These are phyloP conservation scores for Dipodomys spectabilis DNA, from an alignment of 2,113 vertebrate genomes.

Conservation along the genomic window DNA sequence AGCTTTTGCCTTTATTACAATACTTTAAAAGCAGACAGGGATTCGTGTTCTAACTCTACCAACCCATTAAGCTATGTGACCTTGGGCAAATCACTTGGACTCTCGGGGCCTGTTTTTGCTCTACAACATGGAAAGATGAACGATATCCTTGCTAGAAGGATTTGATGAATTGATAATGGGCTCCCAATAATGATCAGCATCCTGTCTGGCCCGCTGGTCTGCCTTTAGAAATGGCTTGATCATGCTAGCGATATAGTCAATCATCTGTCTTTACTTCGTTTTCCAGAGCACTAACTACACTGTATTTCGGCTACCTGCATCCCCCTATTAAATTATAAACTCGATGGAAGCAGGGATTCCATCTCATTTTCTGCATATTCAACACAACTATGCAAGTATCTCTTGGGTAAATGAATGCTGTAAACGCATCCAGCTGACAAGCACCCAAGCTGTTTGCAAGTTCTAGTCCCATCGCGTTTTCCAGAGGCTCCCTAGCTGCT, in stretches of 20 bases:
- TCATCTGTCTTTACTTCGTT: not conserved
- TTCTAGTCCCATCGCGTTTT: not conserved
- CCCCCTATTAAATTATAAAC: not conserved
- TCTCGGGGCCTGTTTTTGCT: not conserved
- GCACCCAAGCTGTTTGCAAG: not conserved
- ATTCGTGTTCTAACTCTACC: not conserved
- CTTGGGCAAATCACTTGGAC: conserved; percentile 1
- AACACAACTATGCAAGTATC: not conserved
- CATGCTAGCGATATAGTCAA: not conserved
- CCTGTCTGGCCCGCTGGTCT: not conserved
- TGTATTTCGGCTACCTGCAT: not conserved
- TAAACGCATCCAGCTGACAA: not conserved
- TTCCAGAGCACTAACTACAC: not conserved
- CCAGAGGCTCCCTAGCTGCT: not conserved
- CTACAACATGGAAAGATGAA: not conserved
- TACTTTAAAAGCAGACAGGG: not conserved
- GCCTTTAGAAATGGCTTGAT: not conserved
- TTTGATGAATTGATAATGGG: not conserved
- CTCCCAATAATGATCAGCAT: not conserved
- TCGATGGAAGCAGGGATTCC: not conserved
- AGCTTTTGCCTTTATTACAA: not conserved
- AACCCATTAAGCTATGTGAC: not conserved
- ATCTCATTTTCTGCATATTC: not conserved
- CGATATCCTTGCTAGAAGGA: not conserved
- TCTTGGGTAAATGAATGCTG: not conserved